Evolutionary conservation across 2,888 invertebrate species (phyloP), one percentile per base, ranked within the genome.

Genomic region (Cyclophora albipunctata): DNA sequence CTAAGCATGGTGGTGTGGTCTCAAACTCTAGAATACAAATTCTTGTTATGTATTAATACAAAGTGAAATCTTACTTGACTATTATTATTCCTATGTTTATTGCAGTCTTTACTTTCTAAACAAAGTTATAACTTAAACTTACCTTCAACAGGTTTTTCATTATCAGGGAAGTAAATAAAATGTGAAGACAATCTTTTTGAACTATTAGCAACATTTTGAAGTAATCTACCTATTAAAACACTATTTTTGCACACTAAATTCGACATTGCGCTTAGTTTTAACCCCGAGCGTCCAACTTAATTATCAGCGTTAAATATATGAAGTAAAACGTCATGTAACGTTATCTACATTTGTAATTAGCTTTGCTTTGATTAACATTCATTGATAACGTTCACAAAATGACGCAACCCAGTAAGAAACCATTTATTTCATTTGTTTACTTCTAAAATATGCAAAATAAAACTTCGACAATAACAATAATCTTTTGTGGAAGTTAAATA

Each of bases 141-240:
- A 82, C 90, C 90, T 77, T 87, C 79, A 43, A 87, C 76, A 4
- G 89, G 89, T 55, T 80, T 71, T 51, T 81, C 80, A 63, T 78
- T 80, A 58, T 93, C 92, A 0, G 92, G 91, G 54, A 83, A 84
- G 67, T 92, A 93, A 51, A 84, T 90, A 70, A 93, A 93, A 75
- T 93, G 92, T 6, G 91, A 89, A 40, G 84, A 80, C 40, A 83
- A 58, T 53, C 86, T 78, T 64, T 81, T 84, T 20, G 73, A 57
- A 54, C 55, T 64, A 55, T 73, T 73, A 60, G 70, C 75, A 34
- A 78, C 75, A 78, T 78, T 72, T 78, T 81, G 77, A 48, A 78
- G 41, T 46, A 85, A 53, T 63, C 71, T 78, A 52, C 64, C 53
- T 20, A 84, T 55, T 43, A 77, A 59, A 57, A 66, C 51, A 55